Evolutionary conservation across 2,888 invertebrate species (phyloP), one percentile per base, ranked within the genome.

Genomic region (Neoscelio sp.): DNA sequence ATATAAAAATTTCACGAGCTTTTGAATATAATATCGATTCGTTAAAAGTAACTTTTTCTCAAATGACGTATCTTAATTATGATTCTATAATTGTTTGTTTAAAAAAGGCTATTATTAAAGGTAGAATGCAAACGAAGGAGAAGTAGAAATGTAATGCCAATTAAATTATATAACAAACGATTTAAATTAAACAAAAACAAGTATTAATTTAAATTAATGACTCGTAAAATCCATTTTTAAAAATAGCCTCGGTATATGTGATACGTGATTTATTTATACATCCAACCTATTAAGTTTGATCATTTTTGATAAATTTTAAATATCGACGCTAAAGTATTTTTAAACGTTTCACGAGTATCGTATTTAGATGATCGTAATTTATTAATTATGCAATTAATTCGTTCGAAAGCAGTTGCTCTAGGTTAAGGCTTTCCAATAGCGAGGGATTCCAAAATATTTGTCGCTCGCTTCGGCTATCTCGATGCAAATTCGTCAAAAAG

Each of bases 131-230:
- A 10, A 1, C 12, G 1, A 33, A 33, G 10, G 2, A 12, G 6
- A 33, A 10, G 2, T 10, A 12, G n/a, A 33, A 33, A 10, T 28
- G 28, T 33, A 33, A 33, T 33, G 1, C 2, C n/a, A 10, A 10
- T 33, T 33, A 10, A 12, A 33, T 33, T 33, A 33, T 33, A 33
- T 33, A 33, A 10, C 10, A 5, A 8, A 10, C 6, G 10, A 10
- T 33, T 33, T 12, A 33, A 33, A 2, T 33, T 33, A 33, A 33
- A 33, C 33, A 33, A 33, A 33, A 33, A 33, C 10, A 60, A 28
- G 17, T 48, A 48, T 30, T 48, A 48, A 28, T 15, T 7, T 30
- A 28, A 28, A 28, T 48, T 28, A 44, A 33, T 33, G 33, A 33
- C 33, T 33, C 6, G n/a, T 33, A 33, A 10, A 33, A 33, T 33